Percentiles rank a stretch among this genome's conserved stretches.
These are phyloP conservation scores for Ephestia elutella DNA, from an alignment of 1,140 invertebrate species.

Conservation along the genomic window DNA sequence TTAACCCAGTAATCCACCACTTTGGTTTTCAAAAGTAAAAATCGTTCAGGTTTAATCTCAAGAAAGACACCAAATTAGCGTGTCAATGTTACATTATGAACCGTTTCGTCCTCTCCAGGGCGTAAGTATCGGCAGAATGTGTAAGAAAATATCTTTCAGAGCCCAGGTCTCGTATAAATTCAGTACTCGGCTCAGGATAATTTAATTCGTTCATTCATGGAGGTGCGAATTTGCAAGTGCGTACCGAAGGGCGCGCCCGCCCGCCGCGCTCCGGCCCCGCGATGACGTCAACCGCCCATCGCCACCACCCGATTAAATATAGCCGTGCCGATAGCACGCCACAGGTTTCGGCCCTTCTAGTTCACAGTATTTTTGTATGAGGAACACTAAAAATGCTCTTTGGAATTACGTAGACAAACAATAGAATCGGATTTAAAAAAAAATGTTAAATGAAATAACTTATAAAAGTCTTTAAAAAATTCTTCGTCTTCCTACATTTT, in stretches of 20 bases:
- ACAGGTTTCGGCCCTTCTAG: conserved; percentile 59
- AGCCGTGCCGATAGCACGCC: conserved; percentile 60
- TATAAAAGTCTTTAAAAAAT: too few species aligned
- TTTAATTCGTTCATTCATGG: conserved; percentile 68
- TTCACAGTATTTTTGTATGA: conserved; percentile 26
- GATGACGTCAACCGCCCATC: conserved; percentile 66
- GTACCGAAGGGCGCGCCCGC: conserved; percentile 61
- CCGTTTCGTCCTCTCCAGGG: not conserved
- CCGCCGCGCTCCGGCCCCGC: conserved; percentile 24
- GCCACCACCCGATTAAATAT: conserved; percentile 65
- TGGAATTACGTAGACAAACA: not conserved
- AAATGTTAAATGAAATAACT: too few species aligned
- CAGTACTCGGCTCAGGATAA: conserved; percentile 47
- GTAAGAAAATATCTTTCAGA: conserved; percentile 10
- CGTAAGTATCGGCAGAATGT: conserved; percentile 10
- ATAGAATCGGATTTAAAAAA: too few species aligned
- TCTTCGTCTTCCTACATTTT: too few species aligned
- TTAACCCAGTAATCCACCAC: too few species aligned
- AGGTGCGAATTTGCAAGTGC: conserved; percentile 70
- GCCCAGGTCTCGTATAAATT: conserved; percentile 38
- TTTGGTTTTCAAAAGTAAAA: not conserved
- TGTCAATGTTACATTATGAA: not conserved
- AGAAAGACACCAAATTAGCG: conserved; percentile 7
- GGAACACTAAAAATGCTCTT: conserved; percentile 9
- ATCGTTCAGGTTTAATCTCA: not conserved